Conservation (phyloP, 2,797 vertebrate species). For the Gambelia wislizenii region DNA sequence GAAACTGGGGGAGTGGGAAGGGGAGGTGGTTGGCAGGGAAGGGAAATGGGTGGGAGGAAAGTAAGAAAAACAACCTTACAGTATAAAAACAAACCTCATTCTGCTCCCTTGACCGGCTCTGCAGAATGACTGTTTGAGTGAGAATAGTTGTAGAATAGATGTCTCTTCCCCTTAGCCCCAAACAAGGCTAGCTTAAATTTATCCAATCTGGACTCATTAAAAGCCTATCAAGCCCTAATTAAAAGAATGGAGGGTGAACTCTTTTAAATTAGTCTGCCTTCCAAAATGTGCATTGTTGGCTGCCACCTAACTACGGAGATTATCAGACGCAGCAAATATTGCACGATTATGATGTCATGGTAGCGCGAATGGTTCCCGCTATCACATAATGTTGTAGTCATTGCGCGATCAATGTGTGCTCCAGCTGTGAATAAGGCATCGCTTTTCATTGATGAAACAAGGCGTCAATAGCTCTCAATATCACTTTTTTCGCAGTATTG, state of each 20-base stretch:
- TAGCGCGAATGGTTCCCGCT: no score
- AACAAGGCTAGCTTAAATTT: conserved; percentile 73
- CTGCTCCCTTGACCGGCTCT: conserved; percentile 47
- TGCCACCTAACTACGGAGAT: background rate
- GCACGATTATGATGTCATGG: no score
- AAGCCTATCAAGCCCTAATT: conserved; percentile 74
- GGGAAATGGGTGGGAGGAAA: conserved; percentile 19
- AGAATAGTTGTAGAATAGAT: conserved; percentile 74
- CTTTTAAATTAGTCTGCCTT: conserved; percentile 68
- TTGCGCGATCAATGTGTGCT: no score
- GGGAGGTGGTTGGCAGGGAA: no score
- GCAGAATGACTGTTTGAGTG: conserved; percentile 61
- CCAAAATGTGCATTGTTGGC: conserved; percentile 14
- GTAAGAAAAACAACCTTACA: conserved; percentile 66
- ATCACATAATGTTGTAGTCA: no score
- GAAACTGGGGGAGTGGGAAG: conserved; percentile 22
- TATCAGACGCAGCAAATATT: no score
- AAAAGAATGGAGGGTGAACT: conserved; percentile 65
- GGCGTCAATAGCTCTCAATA: no score
- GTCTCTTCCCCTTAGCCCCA: background rate
- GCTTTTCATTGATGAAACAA: no score
- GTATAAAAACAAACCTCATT: conserved; percentile 55
- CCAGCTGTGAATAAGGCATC: no score
- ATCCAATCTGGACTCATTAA: conserved; percentile 74
- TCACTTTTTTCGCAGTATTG: no score